These are phyloP conservation scores for Brachypodius melanocephalos DNA, from an alignment of 2,113 vertebrate species.

Conservation along the genomic window DNA sequence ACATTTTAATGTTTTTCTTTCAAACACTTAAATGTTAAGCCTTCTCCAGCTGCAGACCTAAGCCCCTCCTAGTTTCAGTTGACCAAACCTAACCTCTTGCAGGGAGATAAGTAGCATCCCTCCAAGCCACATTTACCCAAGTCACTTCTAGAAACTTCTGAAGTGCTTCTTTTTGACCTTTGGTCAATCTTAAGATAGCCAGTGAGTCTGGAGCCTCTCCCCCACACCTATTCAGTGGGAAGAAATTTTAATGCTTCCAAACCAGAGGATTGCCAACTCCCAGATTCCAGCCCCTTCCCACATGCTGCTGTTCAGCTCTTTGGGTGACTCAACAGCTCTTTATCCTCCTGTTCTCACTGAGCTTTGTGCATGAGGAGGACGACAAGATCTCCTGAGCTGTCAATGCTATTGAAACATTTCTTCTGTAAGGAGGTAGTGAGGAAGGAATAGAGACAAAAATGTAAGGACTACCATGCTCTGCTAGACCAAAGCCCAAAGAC, in stretches of 20 bases:
- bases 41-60: not conserved
- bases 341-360: not conserved
- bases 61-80: not conserved
- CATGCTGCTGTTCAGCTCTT: not conserved
- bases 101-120: not conserved
- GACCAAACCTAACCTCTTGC: not conserved
- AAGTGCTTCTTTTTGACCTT: constrained; percentile 1
- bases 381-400: not conserved
- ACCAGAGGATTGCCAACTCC: not conserved
- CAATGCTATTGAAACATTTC: not conserved
- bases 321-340: not conserved
- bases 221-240: not conserved
- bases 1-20: not conserved
- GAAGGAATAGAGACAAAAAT: not conserved
- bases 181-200: not conserved
- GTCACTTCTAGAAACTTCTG: not conserved
- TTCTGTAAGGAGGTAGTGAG: not conserved
- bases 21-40: not conserved
- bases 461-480: not conserved
- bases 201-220: not conserved
- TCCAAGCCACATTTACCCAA: not conserved
- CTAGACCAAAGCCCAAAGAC: not conserved
- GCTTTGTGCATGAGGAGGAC: not conserved
- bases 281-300: not conserved
- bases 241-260: not conserved